Evolutionary conservation across 2,797 vertebrate genomes (phyloP).

Genomic region (Typhlichthys subterraneus): DNA sequence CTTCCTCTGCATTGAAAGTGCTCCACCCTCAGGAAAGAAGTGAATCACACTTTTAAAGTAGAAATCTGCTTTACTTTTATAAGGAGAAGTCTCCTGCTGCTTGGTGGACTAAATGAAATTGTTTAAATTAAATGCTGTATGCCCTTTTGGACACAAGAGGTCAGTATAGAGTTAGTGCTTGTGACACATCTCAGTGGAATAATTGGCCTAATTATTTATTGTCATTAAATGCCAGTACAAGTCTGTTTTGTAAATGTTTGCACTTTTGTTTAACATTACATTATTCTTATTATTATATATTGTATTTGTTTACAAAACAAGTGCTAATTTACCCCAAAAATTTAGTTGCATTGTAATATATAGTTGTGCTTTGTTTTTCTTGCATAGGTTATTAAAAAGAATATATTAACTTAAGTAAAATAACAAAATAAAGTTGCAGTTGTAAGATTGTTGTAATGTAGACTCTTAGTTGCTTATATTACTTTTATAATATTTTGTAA

Average conservation of each 20-base stretch:
- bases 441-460: conserved; percentile 53
- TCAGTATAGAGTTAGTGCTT: conserved; percentile 27
- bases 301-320: conserved; percentile 54
- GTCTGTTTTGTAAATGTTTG: conserved; percentile 69
- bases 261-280: conserved; percentile 41
- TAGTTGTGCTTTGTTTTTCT: conserved; percentile 49
- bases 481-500: conserved; percentile 42
- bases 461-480: conserved; percentile 51
- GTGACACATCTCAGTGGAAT: conserved; percentile 36
- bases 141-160: conserved; percentile 51
- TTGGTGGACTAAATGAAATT: conserved; percentile 6
- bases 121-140: conserved; percentile 26
- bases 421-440: conserved; percentile 38
- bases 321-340: conserved; percentile 59
- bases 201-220: conserved; percentile 47
- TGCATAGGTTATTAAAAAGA: conserved; percentile 55
- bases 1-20: conserved; percentile 34
- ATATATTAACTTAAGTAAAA: conserved; percentile 50
- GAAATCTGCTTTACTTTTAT: conserved; percentile 24
- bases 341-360: conserved; percentile 57
- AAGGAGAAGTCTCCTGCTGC: conserved; percentile 33
- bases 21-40: conserved; percentile 42
- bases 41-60: conserved; percentile 19
- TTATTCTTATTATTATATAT: conserved; percentile 66
- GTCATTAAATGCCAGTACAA: conserved; percentile 39